phyloP scores from a whole-genome alignment of 2,113 vertebrate genomes.

The Caranx ignobilis region DNA sequence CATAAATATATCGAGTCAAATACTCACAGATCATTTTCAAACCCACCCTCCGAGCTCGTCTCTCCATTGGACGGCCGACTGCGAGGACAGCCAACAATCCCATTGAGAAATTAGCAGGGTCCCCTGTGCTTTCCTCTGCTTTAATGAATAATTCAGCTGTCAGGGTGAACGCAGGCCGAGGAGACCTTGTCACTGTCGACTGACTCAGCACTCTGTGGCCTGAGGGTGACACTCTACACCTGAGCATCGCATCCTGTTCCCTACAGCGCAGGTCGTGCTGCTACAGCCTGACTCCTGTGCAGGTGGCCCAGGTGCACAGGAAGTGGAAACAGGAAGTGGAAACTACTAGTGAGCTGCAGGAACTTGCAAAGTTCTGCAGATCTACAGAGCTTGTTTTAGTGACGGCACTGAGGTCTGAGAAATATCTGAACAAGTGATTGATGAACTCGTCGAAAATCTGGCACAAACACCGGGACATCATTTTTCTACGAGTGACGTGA shows the following conservation, averaged over 20 bases:
- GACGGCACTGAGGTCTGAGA: too few relatives aligned
- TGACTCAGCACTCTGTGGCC: conserved; percentile 79
- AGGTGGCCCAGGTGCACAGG: conserved; percentile 21
- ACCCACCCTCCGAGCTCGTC: conserved; percentile 30
- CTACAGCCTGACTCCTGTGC: conserved; percentile 23
- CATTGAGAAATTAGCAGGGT: conserved; percentile 83
- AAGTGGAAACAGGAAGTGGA: conserved; percentile 2
- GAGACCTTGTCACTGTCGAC: conserved; percentile 73
- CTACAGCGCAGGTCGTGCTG: conserved; percentile 39
- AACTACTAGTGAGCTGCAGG: conserved; percentile 7
- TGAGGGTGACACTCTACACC: conserved; percentile 76
- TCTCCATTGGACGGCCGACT: conserved; percentile 48
- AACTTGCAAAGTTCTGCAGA: neutral
- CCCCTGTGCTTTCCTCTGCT: conserved; percentile 72
- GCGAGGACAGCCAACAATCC: conserved; percentile 81
- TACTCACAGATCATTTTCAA: conserved; percentile 61
- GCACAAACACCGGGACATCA: too few relatives aligned
- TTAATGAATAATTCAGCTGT: conserved; percentile 83
- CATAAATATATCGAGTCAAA: conserved; percentile 60
- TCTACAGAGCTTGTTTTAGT: neutral
- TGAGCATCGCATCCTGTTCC: conserved; percentile 54
- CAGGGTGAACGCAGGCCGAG: conserved; percentile 71
- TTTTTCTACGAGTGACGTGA: too few relatives aligned
- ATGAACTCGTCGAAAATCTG: too few relatives aligned
- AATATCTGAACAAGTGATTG: too few relatives aligned